Evolutionary conservation across 2,113 vertebrate genomes (phyloP).

Genomic region (Cyprinus carpio): DNA sequence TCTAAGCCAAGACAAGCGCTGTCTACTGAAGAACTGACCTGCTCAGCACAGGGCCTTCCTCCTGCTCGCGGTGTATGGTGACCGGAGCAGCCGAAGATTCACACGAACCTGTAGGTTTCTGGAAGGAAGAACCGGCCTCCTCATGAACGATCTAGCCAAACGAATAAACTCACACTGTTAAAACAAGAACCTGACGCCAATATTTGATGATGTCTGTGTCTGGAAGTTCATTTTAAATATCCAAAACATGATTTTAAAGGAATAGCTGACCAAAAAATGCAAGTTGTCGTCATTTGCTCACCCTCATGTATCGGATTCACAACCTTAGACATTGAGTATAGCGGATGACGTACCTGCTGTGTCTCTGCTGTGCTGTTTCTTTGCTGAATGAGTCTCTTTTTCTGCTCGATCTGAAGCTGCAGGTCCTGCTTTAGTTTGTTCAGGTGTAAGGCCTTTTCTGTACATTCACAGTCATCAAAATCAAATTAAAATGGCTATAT

Average conservation of each 20-base stretch:
- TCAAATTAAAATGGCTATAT: neutral
- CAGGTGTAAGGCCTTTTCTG: conserved; percentile 51
- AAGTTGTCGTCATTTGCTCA: neutral
- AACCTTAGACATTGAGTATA: neutral
- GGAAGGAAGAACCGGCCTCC: neutral
- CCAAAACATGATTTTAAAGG: neutral
- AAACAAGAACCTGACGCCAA: neutral
- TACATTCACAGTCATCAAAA: neutral
- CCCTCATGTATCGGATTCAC: neutral
- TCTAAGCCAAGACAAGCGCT: neutral
- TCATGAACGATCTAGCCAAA: neutral
- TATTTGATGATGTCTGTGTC: neutral
- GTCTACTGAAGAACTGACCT: conserved; percentile 2
- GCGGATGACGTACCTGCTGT: conserved; percentile 26
- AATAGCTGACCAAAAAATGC: neutral
- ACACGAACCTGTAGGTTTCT: neutral
- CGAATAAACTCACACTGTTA: neutral
- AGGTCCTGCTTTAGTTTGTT: conserved; percentile 52
- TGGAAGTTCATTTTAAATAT: neutral
- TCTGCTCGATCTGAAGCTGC: conserved; percentile 56
- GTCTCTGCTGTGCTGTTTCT: neutral
- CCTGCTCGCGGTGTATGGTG: neutral
- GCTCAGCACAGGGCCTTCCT: neutral
- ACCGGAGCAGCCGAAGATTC: conserved; percentile 3
- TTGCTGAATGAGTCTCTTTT: conserved; percentile 42